Evolutionary conservation across 2,797 vertebrate species (phyloP).

Genomic region (Hipposideros larvatus): DNA sequence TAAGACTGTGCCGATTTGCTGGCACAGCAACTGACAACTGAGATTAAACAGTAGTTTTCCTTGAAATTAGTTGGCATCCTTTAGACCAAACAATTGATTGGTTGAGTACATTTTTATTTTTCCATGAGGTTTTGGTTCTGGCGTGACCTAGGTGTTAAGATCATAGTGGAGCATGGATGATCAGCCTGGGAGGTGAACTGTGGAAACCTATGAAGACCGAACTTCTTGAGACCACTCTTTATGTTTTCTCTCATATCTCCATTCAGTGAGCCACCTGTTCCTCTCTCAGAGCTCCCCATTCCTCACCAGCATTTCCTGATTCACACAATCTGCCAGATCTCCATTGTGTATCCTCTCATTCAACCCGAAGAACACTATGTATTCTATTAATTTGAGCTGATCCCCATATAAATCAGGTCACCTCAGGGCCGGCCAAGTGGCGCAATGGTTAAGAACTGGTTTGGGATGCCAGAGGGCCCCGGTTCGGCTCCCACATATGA

Average conservation of each 20-base stretch:
- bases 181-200: neutral
- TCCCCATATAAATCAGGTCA: constrained; percentile 21
- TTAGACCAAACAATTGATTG: constrained; percentile 49
- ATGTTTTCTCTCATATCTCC: neutral
- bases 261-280: constrained; percentile 30
- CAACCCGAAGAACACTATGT: neutral
- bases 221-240: neutral
- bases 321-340: neutral
- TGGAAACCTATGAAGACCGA: neutral
- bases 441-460: too few relatives aligned
- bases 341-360: neutral
- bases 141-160: constrained; percentile 61
- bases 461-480: too few relatives aligned
- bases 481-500: too few relatives aligned
- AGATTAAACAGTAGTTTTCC: constrained; percentile 72
- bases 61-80: constrained; percentile 59
- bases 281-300: neutral
- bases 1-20: constrained; percentile 18
- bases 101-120: constrained; percentile 65
- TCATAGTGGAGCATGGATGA: neutral
- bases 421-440: neutral
- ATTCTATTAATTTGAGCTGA: constrained; percentile 10
- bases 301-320: neutral
- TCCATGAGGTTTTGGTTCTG: constrained; percentile 57
- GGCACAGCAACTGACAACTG: constrained; percentile 50